Conservation (phyloP, 1,140 invertebrate species). For the Nylanderia fulva region DNA sequence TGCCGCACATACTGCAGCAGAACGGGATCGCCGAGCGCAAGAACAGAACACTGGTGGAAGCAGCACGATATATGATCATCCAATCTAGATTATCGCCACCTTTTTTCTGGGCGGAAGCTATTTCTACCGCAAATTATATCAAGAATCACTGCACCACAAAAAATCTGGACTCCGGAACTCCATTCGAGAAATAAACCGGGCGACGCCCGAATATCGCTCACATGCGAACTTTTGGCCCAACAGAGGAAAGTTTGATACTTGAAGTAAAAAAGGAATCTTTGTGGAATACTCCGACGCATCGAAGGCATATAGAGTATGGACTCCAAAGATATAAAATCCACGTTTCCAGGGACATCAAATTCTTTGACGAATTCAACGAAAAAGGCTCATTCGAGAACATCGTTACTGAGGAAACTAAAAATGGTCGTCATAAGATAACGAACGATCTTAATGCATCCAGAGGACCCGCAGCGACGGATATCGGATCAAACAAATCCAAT, state of each 20-base stretch:
- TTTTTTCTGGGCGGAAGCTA: background rate
- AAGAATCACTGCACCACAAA: background rate
- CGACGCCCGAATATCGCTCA: background rate
- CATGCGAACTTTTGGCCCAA: background rate
- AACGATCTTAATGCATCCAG: too few species aligned
- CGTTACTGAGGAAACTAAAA: too few species aligned
- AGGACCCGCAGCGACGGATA: too few species aligned
- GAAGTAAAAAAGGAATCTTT: background rate
- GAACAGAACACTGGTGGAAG: background rate
- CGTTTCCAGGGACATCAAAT: background rate
- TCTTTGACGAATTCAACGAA: background rate
- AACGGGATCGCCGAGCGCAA: background rate
- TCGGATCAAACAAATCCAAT: too few species aligned
- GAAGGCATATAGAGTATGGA: background rate
- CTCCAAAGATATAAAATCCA: background rate
- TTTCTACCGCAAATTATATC: background rate
- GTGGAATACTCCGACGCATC: background rate
- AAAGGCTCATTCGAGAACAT: too few species aligned
- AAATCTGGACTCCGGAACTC: background rate
- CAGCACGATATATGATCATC: background rate
- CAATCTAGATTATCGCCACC: background rate
- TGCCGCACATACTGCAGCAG: background rate
- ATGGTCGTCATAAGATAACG: too few species aligned
- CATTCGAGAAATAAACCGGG: background rate
- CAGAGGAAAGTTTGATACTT: background rate